These are phyloP conservation scores for Chloropsis hardwickii DNA, from an alignment of 2,113 vertebrate species.

Conservation along the genomic window DNA sequence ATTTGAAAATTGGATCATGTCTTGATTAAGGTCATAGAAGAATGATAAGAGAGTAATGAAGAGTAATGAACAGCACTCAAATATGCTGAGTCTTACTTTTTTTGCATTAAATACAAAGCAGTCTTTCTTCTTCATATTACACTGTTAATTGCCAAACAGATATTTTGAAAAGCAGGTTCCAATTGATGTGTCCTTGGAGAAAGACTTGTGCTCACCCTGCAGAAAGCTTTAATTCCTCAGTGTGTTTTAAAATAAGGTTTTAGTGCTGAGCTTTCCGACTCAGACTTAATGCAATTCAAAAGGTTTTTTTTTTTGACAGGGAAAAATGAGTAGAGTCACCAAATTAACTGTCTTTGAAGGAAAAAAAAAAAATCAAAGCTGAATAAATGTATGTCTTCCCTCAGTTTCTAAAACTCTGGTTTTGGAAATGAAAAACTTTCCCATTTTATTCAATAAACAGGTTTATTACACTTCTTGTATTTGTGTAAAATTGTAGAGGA, in stretches of 20 bases:
- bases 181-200: conserved; percentile 40
- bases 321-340: conserved; percentile 6
- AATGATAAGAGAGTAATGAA: not conserved
- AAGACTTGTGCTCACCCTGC: conserved; percentile 40
- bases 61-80: not conserved
- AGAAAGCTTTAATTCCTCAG: conserved; percentile 39
- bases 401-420: not conserved
- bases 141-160: conserved; percentile 48
- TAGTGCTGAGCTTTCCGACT: conserved; percentile 15
- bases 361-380: not conserved
- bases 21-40: not conserved
- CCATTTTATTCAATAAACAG: not conserved
- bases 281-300: conserved; percentile 38
- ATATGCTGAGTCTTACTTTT: conserved; percentile 15
- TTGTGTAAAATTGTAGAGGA: not conserved
- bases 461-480: not conserved
- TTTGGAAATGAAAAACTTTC: not conserved
- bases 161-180: conserved; percentile 35
- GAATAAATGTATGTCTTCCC: not conserved
- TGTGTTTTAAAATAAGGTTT: conserved; percentile 37
- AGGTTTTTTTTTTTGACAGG: not conserved
- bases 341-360: conserved; percentile 34
- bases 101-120: not conserved
- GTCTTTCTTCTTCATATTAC: conserved; percentile 2
- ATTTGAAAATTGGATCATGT: not conserved